Percentiles rank a stretch among this genome's conserved stretches.
These are phyloP conservation scores for Leptinotarsa rubiginosa DNA, from an alignment of 2,888 invertebrate genomes.

Conservation along the genomic window DNA sequence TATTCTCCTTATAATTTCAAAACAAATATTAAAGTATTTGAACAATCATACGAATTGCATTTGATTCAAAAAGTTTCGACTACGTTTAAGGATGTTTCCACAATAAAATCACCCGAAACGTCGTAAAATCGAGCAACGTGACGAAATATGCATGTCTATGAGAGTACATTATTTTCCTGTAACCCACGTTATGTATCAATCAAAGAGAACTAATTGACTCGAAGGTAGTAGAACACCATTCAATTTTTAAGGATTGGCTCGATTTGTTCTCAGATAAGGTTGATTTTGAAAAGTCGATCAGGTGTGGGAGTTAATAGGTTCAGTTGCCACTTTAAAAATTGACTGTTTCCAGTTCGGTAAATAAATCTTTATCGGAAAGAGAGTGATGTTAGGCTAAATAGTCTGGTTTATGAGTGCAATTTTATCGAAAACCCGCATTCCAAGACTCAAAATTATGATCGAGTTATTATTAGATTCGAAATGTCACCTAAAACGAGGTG, in stretches of 20 bases:
- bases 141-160: not conserved
- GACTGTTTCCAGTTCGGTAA: constrained; percentile 27
- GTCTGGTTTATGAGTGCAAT: too few relatives aligned
- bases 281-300: constrained; percentile 36
- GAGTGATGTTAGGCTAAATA: too few relatives aligned
- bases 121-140: not conserved
- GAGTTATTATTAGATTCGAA: too few relatives aligned
- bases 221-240: constrained; percentile 4
- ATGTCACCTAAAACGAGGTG: too few relatives aligned
- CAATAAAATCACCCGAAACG: not conserved
- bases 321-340: constrained; percentile 26
- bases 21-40: not conserved
- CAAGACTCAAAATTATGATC: too few relatives aligned
- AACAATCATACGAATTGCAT: not conserved
- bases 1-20: too few relatives aligned
- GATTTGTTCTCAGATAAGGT: constrained; percentile 49
- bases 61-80: not conserved
- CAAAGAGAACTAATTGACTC: constrained; percentile 24
- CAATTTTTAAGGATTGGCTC: constrained; percentile 36
- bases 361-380: constrained; percentile 39
- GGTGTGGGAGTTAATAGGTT: constrained; percentile 46
- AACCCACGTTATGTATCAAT: constrained; percentile 17
- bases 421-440: too few relatives aligned
- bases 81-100: not conserved
- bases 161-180: not conserved